Evolutionary conservation across 2,888 invertebrate species (phyloP), one percentile per base, ranked within the genome.

Genomic region (Syrphus vitripennis): DNA sequence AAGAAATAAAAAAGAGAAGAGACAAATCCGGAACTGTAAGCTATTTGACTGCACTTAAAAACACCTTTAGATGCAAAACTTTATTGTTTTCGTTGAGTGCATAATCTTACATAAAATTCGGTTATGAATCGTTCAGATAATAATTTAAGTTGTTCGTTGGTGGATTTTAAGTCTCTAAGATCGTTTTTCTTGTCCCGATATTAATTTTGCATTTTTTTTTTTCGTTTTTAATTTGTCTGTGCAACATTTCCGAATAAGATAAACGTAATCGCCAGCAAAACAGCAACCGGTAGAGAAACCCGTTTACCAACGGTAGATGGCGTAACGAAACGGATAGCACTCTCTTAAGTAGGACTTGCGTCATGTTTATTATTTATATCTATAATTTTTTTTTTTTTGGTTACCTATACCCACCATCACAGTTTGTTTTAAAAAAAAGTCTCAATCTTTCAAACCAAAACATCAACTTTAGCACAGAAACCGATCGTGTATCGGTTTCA

Each of bases 221-320:
- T 48, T 65, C 16, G 21, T 45, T 19, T 61, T 78, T 57, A 7
- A 40, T 61, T 24, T 61, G 19, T 71, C 26, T 29, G 24, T 50
- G 40, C 24, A 78, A 61, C 37, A 59, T 80, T 80, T 83, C 83
- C 83, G 83, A 80, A 80, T 80, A 65, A 75, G 83, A 83, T 83
- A 83, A 80, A 82, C 57, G 40, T 48, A 65, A 71, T 40, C 57
- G n/a, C 42, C 34, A 61, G 24, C 48, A 65, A 48, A 45, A 34
- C 65, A 37, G 5, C 16, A 70, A 69, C 61, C 48, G 63, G 61
- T 59, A 50, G 74, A 42, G 10, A 29, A 70, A 80, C 79, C 40
- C 37, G 79, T 63, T 79, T 70, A 48, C n/a, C 70, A 70, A 37
- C 61, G 21, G 67, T 67, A 70, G 76, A 70, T 75, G 79, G 79